A percentile compares a stretch with the other conserved stretches of the same genome.
These are phyloP conservation scores for Hydrocynus forskahlii DNA, from an alignment of 2,797 vertebrate genomes.

Conservation along the genomic window DNA sequence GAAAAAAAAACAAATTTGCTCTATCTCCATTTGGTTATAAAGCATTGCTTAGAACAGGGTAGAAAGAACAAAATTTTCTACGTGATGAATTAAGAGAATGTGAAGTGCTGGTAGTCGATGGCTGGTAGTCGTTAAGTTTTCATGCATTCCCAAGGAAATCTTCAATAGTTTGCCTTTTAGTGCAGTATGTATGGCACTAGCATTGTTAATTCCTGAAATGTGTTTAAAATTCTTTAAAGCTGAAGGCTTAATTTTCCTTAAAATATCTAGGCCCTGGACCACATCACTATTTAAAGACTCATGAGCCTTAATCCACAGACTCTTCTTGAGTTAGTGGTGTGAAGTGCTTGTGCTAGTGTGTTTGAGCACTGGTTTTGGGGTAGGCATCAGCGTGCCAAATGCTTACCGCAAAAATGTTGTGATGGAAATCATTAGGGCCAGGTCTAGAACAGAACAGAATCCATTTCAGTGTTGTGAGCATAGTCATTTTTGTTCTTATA, in stretches of 20 bases:
- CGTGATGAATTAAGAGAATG: too few species aligned
- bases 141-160: too few species aligned
- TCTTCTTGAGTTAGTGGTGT: not conserved
- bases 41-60: too few species aligned
- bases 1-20: too few species aligned
- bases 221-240: too few species aligned
- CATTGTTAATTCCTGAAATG: too few species aligned
- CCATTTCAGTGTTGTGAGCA: not conserved
- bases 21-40: too few species aligned
- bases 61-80: too few species aligned
- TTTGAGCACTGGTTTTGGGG: constrained; percentile 26
- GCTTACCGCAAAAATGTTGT: constrained; percentile 41
- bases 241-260: not conserved
- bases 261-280: not conserved
- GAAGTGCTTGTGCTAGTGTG: constrained; percentile 10
- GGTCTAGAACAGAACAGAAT: constrained; percentile 28
- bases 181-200: too few species aligned
- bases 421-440: constrained; percentile 46
- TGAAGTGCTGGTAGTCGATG: too few species aligned
- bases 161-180: too few species aligned
- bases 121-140: too few species aligned
- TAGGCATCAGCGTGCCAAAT: constrained; percentile 20
- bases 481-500: not conserved
- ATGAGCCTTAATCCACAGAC: not conserved
- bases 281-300: not conserved